Base-by-base conservation (phyloP, 2,888 invertebrate genomes). In the Cataglyphis livida region DNA sequence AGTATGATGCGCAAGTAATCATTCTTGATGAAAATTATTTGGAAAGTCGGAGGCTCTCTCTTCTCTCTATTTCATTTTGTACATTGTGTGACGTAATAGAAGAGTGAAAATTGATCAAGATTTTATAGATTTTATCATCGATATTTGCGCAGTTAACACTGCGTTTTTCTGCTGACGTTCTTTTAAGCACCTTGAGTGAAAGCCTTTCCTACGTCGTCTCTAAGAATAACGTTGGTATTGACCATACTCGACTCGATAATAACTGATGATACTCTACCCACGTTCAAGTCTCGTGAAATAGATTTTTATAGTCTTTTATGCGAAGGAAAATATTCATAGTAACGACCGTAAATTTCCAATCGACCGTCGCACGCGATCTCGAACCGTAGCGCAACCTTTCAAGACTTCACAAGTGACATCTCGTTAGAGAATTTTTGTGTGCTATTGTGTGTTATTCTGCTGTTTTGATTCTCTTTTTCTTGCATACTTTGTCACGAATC, bases 331-430 rank as follows among this genome's bases (percentile, higher is more conserved):
- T 79, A 79, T 79, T 79, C 78, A 79, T 79, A 71, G 71, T 78
- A 70, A 78, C 78, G 71, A 71, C 78, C 51, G 51, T n/a, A 79
- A 79, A 79, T 79, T 79, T 79, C 78, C 78, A 79, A 79, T 79
- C 59, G 78, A 79, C 78, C 78, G 59, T 79, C 73, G 59, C 44
- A 35, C 44, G 71, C 54, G 44, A n/a, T 44, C 7, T 59, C 57
- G 18, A 44, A 44, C 35, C 12, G 59, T 44, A 51, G 35, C 71
- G 25, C 71, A 59, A 79, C 44, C 78, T 79, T 79, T 79, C 59
- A 79, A n/a, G 12, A 79, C 21, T 71, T 12, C 9, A 35, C 71
- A 25, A 48, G 18, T 70, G 21, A 78, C 12, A 5, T 59, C 54
- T 76, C 35, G 41, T 78, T 70, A 71, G 25, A 57, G 7, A 70